A percentile compares a stretch with the other conserved stretches of the same genome.
phyloP scores from a whole-genome alignment of 2,888 invertebrate species.

The Macrophya annulata region DNA sequence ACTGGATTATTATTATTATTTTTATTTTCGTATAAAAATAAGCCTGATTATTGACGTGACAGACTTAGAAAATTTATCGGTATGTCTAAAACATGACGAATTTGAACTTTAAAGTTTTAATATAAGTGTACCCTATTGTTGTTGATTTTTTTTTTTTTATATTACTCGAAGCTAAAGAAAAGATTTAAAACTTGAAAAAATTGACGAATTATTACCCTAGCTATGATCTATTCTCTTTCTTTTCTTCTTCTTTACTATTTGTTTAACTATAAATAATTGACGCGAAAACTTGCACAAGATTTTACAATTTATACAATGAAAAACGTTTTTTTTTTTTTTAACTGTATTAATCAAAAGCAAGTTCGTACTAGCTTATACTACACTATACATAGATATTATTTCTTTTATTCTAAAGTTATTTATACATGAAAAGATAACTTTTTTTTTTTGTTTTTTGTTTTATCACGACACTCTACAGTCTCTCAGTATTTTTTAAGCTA shows the following conservation, averaged over 20 bases:
- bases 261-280: constrained; percentile 54
- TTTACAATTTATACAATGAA: constrained; percentile 3
- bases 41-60: constrained; percentile 2
- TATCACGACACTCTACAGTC: constrained; percentile 62
- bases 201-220: background rate
- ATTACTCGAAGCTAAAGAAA: background rate
- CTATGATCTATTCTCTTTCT: constrained; percentile 33
- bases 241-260: constrained; percentile 57
- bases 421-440: background rate
- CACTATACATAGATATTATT: constrained; percentile 22
- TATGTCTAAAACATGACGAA: constrained; percentile 26
- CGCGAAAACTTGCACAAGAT: constrained; percentile 32
- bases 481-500: constrained; percentile 69
- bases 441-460: background rate
- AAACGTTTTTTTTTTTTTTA: constrained; percentile 15
- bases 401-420: constrained; percentile 26
- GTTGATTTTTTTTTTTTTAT: background rate
- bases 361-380: constrained; percentile 51
- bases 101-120: background rate
- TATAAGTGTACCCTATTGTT: constrained; percentile 18
- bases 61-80: constrained; percentile 7
- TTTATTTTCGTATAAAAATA: background rate
- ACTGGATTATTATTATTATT: constrained; percentile 49
- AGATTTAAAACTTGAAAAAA: constrained; percentile 15
- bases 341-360: constrained; percentile 22